Base-by-base conservation (phyloP, 2,113 vertebrate genomes). In the Salvelinus sp. region DNA sequence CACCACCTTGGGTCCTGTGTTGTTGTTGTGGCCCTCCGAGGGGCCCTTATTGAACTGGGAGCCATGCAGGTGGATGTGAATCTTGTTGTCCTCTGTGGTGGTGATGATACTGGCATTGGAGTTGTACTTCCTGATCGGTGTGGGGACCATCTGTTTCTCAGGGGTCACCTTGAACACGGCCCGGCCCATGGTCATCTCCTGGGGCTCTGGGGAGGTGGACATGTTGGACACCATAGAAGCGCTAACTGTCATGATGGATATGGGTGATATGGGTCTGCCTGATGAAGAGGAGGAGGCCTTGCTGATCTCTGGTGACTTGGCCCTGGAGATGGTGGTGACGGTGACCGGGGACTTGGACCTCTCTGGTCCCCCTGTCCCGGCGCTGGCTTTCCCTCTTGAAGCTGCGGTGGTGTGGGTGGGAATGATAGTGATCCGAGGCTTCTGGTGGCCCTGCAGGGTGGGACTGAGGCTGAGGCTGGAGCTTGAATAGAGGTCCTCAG, bases 141-240 rank as follows among this genome's bases (percentile, higher is more conserved):
- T 88, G 0, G 96, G 94, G 3, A 95, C 96, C 27, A 95, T 94
- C 86, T 96, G 96, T 83, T 99, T 99, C 79, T 99, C 98, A 0
- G 98, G 97, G 1, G 96, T 98, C 66, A 98, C 96, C 89, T 95
- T 97, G 84, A 98, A 97, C 67, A 99, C 94, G 16, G 97, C 96
- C 77, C 97, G 93, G 57, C 96, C 98, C 93, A 96, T 89, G 60
- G 95, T 96, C 93, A 95, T 93, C 72, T 98, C 97, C 79, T 96
- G 96, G 4, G 94, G 88, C 47, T 98, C 96, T 0, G 94, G 94
- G 50, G 95, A 92, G 66, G 93, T 84, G 0, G 91, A 93, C 1
- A 90, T 85, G 72, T 95, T 94, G 0, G 95, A 88, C 0, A 94
- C 92, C 10, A 94, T 92, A 0, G 95, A 92, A 0, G 95, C 96